A percentile compares a stretch with the other conserved stretches of the same genome.
Conservation (phyloP, 2,888 invertebrate genomes). For the Sisyra nigra region DNA sequence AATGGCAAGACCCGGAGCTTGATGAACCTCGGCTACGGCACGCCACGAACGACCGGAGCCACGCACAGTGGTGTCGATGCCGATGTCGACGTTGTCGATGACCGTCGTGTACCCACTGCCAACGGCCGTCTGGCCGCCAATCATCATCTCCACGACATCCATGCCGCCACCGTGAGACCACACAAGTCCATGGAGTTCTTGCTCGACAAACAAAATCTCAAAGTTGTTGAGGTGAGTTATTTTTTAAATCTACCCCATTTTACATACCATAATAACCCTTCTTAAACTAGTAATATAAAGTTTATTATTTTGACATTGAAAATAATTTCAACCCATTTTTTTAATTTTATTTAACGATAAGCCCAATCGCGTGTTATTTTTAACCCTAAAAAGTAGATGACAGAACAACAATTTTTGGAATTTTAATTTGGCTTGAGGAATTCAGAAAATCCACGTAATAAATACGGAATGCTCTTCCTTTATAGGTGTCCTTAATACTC, state of each 20-base stretch:
- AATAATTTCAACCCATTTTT: too few relatives aligned
- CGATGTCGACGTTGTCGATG: constrained; percentile 30
- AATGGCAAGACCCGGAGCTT: constrained; percentile 44
- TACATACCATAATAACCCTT: too few relatives aligned
- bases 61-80: constrained; percentile 28
- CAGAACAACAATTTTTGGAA: too few relatives aligned
- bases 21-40: constrained; percentile 32
- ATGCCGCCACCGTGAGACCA: constrained; percentile 33
- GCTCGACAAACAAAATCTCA: constrained; percentile 82
- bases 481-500: too few relatives aligned
- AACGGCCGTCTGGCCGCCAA: constrained; percentile 23
- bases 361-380: too few relatives aligned
- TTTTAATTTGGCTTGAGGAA: too few relatives aligned
- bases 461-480: too few relatives aligned
- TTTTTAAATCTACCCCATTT: constrained; percentile 2
- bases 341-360: too few relatives aligned
- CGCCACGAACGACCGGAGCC: constrained; percentile 28
- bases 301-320: too few relatives aligned
- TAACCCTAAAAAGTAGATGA: too few relatives aligned
- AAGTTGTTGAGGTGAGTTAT: constrained; percentile 64
- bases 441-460: too few relatives aligned
- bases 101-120: constrained; percentile 29
- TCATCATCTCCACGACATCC: constrained; percentile 28
- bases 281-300: too few relatives aligned
- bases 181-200: constrained; percentile 93